Conservation (phyloP, 2,113 vertebrate genomes). For the Mirza zaza region DNA sequence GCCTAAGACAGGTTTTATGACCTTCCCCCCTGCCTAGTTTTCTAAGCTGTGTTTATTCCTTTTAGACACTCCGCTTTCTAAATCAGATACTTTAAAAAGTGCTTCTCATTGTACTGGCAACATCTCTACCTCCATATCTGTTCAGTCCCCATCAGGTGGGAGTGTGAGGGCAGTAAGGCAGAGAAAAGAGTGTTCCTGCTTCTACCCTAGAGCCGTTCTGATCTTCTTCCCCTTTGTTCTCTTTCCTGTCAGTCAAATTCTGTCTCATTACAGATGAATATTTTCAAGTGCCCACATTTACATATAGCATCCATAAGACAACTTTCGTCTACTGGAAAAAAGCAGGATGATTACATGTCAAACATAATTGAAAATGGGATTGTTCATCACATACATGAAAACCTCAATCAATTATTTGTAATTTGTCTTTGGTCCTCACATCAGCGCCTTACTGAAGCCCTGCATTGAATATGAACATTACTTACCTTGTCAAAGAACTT, state of each 20-base stretch:
- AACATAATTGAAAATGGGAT: conserved; percentile 48
- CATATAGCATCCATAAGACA: conserved; percentile 2
- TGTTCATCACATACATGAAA: conserved; percentile 37
- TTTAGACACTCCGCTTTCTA: background rate
- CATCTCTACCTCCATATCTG: background rate
- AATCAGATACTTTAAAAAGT: background rate
- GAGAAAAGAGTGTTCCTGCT: background rate
- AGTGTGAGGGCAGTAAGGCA: background rate
- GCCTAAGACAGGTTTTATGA: background rate
- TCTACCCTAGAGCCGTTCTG: background rate
- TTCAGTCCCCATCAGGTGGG: background rate
- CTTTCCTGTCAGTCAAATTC: conserved; percentile 38
- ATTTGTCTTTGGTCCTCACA: conserved; percentile 29
- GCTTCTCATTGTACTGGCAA: background rate
- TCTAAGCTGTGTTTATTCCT: background rate
- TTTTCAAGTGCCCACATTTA: conserved; percentile 53
- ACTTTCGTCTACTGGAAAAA: conserved; percentile 38
- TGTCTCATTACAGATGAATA: conserved; percentile 37
- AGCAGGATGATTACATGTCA: conserved; percentile 43
- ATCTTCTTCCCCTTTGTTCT: conserved; percentile 8
- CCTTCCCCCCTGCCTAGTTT: background rate
- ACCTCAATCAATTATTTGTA: conserved; percentile 36
- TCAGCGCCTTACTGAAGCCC: conserved; percentile 5
- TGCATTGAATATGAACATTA: conserved; percentile 27
- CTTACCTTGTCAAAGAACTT: conserved; percentile 47